Conservation (phyloP, 2,797 vertebrate genomes). For the Salarias fasciatus region DNA sequence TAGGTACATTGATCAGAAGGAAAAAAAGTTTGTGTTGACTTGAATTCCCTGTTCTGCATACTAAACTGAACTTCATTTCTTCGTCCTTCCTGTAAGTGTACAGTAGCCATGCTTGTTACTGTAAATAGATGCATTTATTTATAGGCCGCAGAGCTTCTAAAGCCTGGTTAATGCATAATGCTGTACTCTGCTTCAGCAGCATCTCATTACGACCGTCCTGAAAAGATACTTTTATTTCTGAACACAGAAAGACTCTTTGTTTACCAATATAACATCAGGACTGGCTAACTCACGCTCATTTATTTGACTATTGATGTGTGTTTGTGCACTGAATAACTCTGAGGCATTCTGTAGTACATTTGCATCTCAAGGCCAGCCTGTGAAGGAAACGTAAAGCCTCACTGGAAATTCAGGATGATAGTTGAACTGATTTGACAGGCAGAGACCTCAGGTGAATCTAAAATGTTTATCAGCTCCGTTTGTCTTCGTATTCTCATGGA, state of each 20-base stretch:
- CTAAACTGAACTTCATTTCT: neutral
- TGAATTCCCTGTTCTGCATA: neutral
- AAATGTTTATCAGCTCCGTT: neutral
- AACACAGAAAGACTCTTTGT: conserved; percentile 48
- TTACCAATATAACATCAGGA: conserved; percentile 19
- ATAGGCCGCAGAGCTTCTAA: conserved; percentile 32
- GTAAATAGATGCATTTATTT: conserved; percentile 48
- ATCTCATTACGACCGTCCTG: conserved; percentile 46
- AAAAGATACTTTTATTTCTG: conserved; percentile 53
- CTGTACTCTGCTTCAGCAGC: conserved; percentile 33
- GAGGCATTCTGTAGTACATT: neutral
- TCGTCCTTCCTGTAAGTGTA: conserved; percentile 3
- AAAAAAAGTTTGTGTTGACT: conserved; percentile 2
- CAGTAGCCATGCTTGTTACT: conserved; percentile 33
- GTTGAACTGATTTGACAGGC: neutral
- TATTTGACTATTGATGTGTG: conserved; percentile 23
- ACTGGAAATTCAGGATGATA: neutral
- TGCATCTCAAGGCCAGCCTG: conserved; percentile 28
- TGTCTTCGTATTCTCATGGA: neutral
- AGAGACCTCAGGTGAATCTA: neutral
- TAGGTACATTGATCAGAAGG: neutral
- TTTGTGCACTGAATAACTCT: conserved; percentile 29
- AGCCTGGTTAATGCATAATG: conserved; percentile 21
- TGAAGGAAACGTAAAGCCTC: neutral
- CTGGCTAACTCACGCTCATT: conserved; percentile 35